Base-by-base conservation (phyloP, 2,888 invertebrate species). In the Lithophane ornitopus region DNA sequence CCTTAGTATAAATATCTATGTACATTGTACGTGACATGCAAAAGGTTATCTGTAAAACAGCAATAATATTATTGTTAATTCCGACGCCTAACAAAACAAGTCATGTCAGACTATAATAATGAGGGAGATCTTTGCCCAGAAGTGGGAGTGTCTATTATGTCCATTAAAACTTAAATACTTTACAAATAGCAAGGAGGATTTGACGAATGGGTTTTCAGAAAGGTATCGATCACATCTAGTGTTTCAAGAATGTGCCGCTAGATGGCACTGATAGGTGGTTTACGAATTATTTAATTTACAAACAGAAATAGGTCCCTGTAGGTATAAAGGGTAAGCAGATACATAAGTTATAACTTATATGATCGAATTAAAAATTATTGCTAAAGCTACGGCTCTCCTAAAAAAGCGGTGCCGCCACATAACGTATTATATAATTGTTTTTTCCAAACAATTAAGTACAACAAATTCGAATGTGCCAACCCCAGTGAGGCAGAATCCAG, bases 231-330 rank as follows among this genome's bases (percentile, higher is more conserved):
- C 3, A 54, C 14, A 0, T 59, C 3, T 16, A 49, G 0, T 28
- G 59, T 11, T 81, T 59, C 54, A 9, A 49, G 28, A 22, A 49
- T 2, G 6, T 7, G 14, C 28, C 76, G 56, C 76, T 81, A 80
- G 79, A 76, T 81, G 79, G 69, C 79, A 11, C 49, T 81, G 41
- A 14, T 12, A 19, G 16, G 12, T 0, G 0, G 14, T 34, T 52
- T 4, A 26, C 2, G 3, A 58, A 58, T 28, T 58, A 28, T 28
- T 28, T 16, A 1, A 8, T 26, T 58, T 28, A 26, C 1, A 58
- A 28, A 28, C 16, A 0, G 26, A 28, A 26, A 26, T 54, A 22
- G 22, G 9, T 54, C 3, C n/a, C 11, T 52, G 22, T 7, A 49
- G 49, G 49, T 49, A 7, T 4, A 44, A 19, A 46, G 16, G 46